Conservation (phyloP, 2,113 vertebrate genomes). For the Embiotoca jacksoni region DNA sequence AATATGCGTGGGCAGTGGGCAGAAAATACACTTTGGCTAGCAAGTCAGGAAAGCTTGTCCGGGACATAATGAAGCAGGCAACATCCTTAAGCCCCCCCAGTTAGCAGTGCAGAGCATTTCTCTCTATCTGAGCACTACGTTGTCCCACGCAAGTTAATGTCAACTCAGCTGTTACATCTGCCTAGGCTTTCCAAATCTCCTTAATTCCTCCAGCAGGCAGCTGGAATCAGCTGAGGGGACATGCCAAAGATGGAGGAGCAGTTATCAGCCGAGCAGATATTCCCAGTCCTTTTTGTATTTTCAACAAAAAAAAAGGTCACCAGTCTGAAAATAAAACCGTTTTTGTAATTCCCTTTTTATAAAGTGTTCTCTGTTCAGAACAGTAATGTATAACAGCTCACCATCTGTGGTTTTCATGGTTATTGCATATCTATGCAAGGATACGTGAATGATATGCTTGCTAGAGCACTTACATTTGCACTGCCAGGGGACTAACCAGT, state of each 20-base stretch:
- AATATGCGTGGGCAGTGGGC: conserved; percentile 56
- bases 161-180: conserved; percentile 74
- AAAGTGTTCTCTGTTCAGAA: conserved; percentile 1
- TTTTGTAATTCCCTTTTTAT: conserved; percentile 1
- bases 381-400: conserved; percentile 23
- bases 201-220: conserved; percentile 71
- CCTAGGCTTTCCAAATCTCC: conserved; percentile 69
- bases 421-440: conserved; percentile 32
- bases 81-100: conserved; percentile 77
- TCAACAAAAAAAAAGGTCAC: conserved; percentile 21
- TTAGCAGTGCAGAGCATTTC: conserved; percentile 70
- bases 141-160: conserved; percentile 63
- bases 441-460: conserved; percentile 37
- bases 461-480: conserved; percentile 19
- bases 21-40: conserved; percentile 74
- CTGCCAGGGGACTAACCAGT: conserved; percentile 24
- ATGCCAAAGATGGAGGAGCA: conserved; percentile 59
- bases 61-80: conserved; percentile 77
- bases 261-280: conserved; percentile 52
- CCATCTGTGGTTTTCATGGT: conserved; percentile 37
- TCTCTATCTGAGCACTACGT: conserved; percentile 70
- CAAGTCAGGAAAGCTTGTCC: conserved; percentile 65
- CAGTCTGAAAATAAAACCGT: conserved; percentile 18
- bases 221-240: conserved; percentile 51
- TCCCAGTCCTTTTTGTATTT: conserved; percentile 9